Evolutionary conservation across 2,888 invertebrate genomes (phyloP).

Genomic region (Anthrax anthrax): DNA sequence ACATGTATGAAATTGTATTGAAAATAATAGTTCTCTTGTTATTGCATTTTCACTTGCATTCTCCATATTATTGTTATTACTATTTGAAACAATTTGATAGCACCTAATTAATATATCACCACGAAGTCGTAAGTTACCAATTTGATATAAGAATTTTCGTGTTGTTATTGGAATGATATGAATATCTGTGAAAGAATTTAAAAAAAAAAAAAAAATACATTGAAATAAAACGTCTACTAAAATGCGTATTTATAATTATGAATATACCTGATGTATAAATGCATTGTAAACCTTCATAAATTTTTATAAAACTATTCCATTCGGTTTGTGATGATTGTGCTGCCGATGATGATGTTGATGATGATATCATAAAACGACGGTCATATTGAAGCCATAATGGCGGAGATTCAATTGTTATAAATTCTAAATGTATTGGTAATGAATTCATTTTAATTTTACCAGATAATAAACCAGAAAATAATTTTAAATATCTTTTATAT

Average conservation of each 20-base stretch:
- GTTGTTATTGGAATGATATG: constrained; percentile 22
- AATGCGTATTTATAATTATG: too few relatives aligned
- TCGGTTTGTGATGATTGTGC: constrained; percentile 36
- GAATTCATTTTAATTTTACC: constrained; percentile 81
- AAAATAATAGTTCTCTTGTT: constrained; percentile 55
- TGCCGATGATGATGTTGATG: too few relatives aligned
- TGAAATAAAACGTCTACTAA: too few relatives aligned
- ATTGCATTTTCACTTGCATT: constrained; percentile 17
- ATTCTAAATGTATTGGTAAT: constrained; percentile 71
- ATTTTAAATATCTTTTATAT: constrained; percentile 75
- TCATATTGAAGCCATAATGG: constrained; percentile 51
- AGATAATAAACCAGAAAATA: constrained; percentile 79
- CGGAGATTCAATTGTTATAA: constrained; percentile 74
- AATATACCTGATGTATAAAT: constrained; percentile 67
- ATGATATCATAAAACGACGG: constrained; percentile 12
- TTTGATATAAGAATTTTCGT: constrained; percentile 53
- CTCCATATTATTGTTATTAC: constrained; percentile 15
- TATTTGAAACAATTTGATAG: constrained; percentile 49
- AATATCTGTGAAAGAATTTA: constrained; percentile 14
- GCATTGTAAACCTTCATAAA: constrained; percentile 82
- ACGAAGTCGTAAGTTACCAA: constrained; percentile 42
- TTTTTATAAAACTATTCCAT: constrained; percentile 61
- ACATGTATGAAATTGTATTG: constrained; percentile 89
- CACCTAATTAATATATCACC: constrained; percentile 87
- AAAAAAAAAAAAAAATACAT: not conserved